Conservation (phyloP, 2,888 invertebrate genomes). For the Eristalinus sepulchralis region DNA sequence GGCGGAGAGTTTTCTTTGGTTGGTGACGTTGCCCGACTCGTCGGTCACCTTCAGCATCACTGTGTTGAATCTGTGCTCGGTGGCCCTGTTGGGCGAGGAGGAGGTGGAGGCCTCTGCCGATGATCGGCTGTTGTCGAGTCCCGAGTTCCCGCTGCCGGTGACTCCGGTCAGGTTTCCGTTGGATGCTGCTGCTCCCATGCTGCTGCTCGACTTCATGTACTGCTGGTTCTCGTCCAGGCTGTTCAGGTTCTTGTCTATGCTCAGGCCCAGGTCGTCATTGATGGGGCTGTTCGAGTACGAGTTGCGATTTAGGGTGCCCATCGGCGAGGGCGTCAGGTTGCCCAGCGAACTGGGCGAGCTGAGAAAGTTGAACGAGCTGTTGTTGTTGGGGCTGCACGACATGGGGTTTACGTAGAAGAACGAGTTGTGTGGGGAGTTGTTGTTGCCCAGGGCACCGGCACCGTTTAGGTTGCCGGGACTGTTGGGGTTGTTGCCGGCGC, state of each 20-base stretch:
- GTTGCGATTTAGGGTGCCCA: slow-evolving; percentile 79
- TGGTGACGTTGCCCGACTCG: slow-evolving; percentile 81
- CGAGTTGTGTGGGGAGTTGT: slow-evolving; percentile 78
- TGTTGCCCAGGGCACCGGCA: slow-evolving; percentile 68
- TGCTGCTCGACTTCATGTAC: slow-evolving; percentile 84
- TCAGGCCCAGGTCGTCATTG: slow-evolving; percentile 77
- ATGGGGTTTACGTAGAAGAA: slow-evolving; percentile 80
- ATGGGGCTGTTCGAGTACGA: slow-evolving; percentile 79
- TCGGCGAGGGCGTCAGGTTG: slow-evolving; percentile 78
- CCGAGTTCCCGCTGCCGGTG: slow-evolving; percentile 77
- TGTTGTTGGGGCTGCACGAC: slow-evolving; percentile 77
- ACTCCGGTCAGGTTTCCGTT: slow-evolving; percentile 80
- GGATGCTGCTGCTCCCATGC: slow-evolving; percentile 74
- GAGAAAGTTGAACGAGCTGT: slow-evolving; percentile 78
- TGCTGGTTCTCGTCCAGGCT: slow-evolving; percentile 83
- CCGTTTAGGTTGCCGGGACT: slow-evolving; percentile 66
- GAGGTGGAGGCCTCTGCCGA: slow-evolving; percentile 75
- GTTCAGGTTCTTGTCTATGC: slow-evolving; percentile 81
- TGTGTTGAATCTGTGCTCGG: slow-evolving; percentile 79
- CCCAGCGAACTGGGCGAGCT: slow-evolving; percentile 75
- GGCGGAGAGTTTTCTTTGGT: slow-evolving; percentile 81
- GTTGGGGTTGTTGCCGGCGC: slow-evolving; percentile 66
- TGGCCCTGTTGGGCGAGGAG: slow-evolving; percentile 76
- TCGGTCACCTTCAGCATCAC: slow-evolving; percentile 84
- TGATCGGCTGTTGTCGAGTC: slow-evolving; percentile 75